Evolutionary conservation across 2,888 invertebrate species (phyloP).

Genomic region (Epinotia nisella): DNA sequence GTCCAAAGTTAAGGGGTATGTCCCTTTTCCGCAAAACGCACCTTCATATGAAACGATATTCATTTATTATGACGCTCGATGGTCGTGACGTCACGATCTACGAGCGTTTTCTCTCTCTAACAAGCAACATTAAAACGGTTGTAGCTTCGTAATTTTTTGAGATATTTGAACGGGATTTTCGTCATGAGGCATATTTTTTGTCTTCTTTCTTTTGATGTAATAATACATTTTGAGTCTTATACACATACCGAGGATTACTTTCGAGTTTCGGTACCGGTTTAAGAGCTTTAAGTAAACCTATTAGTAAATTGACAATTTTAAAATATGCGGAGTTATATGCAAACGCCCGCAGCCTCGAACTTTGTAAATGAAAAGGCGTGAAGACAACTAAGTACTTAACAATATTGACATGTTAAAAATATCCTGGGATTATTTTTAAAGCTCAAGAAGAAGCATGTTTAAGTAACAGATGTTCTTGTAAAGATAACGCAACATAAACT

Average conservation of each 20-base stretch:
- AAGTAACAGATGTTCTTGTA: slow-evolving; percentile 1
- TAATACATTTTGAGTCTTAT: too few species aligned
- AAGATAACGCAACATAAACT: slow-evolving; percentile 44
- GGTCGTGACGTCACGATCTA: too few species aligned
- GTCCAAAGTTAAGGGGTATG: too few species aligned
- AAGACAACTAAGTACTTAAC: slow-evolving; percentile 19
- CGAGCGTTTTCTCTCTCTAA: too few species aligned
- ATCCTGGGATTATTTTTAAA: slow-evolving; percentile 34
- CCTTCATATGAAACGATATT: too few species aligned
- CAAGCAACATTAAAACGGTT: too few species aligned
- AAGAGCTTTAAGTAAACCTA: slow-evolving; percentile 7
- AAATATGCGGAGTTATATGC: slow-evolving; percentile 28
- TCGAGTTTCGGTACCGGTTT: background rate
- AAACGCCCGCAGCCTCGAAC: background rate
- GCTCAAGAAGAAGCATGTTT: slow-evolving; percentile 34
- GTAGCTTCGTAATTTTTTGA: too few species aligned
- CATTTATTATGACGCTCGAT: too few species aligned
- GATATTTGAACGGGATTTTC: too few species aligned
- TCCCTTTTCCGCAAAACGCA: too few species aligned
- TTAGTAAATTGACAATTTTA: slow-evolving; percentile 22
- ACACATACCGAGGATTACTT: background rate
- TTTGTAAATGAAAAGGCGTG: slow-evolving; percentile 35
- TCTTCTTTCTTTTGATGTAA: too few species aligned
- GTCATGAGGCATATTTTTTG: too few species aligned
- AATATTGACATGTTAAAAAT: slow-evolving; percentile 39